Base-by-base conservation (phyloP, 2,888 invertebrate genomes). In the Tricholauxania praeusta region DNA sequence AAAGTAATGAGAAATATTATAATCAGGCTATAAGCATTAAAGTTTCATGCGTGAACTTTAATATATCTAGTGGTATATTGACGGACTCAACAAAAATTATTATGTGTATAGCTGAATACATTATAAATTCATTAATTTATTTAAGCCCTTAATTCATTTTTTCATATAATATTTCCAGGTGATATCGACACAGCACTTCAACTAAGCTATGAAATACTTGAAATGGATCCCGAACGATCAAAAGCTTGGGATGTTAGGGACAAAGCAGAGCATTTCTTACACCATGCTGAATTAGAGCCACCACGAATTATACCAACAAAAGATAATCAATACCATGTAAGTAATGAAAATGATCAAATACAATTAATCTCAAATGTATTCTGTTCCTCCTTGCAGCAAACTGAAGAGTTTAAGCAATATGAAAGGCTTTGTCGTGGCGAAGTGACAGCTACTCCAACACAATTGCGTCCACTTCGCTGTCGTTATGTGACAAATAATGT, bases 201-300 rank as follows among this genome's bases (percentile, higher is more conserved):
- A 72, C 75, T 82, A 28, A 83, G 82, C 28, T 28, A 28, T 39
- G 64, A 49, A 51, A 89, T 98, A 55, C 86, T 97, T 73, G 90
- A 90, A 72, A 80, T 96, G 51, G 90, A 92, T 28, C 95, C 95
- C 1, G 89, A 90, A 6, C 98, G 98, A 87, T 89, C 91, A 28
- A 89, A 97, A 60, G 97, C 96, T 0, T 87, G 90, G 52, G 95
- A 96, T 71, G 98, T 98, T 87, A 91, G 94, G 76, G 92, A 92
- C 1, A 96, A 96, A 87, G 98, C 96, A 85, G 92, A 94, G 83
- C 93, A 93, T 79, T 91, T 92, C 75, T 89, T 97, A 49, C 89
- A 89, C 60, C 89, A 75, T 7, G 69, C 72, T 57, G 75, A 75
- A 17, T 68, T 65, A 12, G 39, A 39, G 10, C 39, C 10, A 39